phyloP scores from a whole-genome alignment of 2,888 invertebrate species.

The Pyralis farinalis region DNA sequence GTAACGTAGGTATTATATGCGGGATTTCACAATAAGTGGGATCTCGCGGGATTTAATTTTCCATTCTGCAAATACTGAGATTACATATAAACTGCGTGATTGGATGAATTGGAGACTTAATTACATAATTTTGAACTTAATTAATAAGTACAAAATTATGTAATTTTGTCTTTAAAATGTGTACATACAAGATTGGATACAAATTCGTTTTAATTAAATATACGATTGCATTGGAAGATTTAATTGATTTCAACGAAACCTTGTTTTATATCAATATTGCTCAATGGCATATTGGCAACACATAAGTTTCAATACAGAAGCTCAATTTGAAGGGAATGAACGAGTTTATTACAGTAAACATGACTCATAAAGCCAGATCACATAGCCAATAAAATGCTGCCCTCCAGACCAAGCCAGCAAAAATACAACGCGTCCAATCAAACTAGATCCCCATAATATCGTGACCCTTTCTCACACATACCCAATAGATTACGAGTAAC shows the following conservation, averaged over 20 bases:
- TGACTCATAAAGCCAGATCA: slow-evolving; percentile 63
- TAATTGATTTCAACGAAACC: slow-evolving; percentile 25
- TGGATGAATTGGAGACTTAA: too few relatives aligned
- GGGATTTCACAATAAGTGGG: too few relatives aligned
- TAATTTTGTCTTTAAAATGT: too few relatives aligned
- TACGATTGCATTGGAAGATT: slow-evolving; percentile 24
- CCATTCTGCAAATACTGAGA: too few relatives aligned
- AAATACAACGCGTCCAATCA: slow-evolving; percentile 44
- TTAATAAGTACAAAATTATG: too few relatives aligned
- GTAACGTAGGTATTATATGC: too few relatives aligned
- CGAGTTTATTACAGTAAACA: slow-evolving; percentile 56
- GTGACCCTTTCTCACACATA: slow-evolving; percentile 35
- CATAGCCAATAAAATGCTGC: slow-evolving; percentile 56
- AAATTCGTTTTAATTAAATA: slow-evolving; percentile 10
- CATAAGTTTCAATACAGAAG: slow-evolving; percentile 46
- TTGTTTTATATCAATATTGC: slow-evolving; percentile 25
- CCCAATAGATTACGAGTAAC: slow-evolving; percentile 11
- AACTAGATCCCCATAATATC: slow-evolving; percentile 39
- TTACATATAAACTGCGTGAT: too few relatives aligned
- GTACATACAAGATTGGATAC: background rate
- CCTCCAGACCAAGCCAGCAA: slow-evolving; percentile 37
- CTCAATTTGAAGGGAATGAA: slow-evolving; percentile 36
- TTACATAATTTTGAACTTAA: too few relatives aligned
- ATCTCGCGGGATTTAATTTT: too few relatives aligned
- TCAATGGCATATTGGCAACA: slow-evolving; percentile 33